Conservation (phyloP, 2,888 invertebrate species). For the Sarcophaga rosellei region DNA sequence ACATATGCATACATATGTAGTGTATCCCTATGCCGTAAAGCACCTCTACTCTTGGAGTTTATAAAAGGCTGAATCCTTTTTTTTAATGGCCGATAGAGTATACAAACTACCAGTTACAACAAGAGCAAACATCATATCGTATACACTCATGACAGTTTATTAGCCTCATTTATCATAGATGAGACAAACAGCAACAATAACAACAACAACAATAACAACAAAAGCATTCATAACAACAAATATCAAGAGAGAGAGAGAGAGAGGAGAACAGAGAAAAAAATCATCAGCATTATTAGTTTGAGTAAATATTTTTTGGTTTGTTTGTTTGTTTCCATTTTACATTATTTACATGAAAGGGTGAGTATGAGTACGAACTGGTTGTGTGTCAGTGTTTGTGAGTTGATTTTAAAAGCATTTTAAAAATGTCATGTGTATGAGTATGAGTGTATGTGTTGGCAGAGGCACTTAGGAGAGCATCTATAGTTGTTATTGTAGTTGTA, state of each 20-base stretch:
- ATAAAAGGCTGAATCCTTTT: constrained; percentile 35
- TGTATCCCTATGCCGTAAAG: constrained; percentile 4
- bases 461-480: background rate
- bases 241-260: too few relatives aligned
- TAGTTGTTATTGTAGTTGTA: background rate
- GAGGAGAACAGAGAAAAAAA: background rate
- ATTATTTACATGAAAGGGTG: background rate
- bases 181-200: constrained; percentile 47
- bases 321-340: background rate
- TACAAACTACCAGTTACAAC: constrained; percentile 49
- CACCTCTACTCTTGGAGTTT: constrained; percentile 4
- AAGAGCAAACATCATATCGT: background rate
- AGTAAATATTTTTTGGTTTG: constrained; percentile 31
- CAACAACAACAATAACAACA: constrained; percentile 27
- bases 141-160: constrained; percentile 64
- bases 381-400: background rate
- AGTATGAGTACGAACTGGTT: background rate
- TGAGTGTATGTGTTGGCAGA: background rate
- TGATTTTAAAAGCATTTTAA: constrained; percentile 14
- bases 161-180: constrained; percentile 67
- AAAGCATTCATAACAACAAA: too few relatives aligned
- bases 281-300: constrained; percentile 28
- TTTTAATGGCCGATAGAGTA: constrained; percentile 49
- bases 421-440: constrained; percentile 4
- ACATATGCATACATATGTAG: background rate